Base-by-base conservation (phyloP, 2,888 invertebrate species). In the Limnephilus lunatus region DNA sequence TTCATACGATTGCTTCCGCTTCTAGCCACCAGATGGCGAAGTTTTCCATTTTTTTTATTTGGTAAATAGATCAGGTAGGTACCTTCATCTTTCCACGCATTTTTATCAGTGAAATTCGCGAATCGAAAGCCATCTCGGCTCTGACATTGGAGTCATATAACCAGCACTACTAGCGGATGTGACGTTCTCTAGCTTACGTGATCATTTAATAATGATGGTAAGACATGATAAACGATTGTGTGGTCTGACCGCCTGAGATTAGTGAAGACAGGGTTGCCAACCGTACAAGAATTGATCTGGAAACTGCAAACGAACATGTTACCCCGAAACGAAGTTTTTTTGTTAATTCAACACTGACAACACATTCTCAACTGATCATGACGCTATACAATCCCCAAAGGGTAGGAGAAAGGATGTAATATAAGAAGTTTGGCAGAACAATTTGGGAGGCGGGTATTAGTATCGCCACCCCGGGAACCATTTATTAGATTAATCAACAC, bases 171-270 rank as follows among this genome's bases (percentile, higher is more conserved):
- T 48, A 48, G 15, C 48, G 48, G 31, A 31, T 83, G 83, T 83
- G 31, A 83, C 83, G 83, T 83, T 83, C 35, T 19, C 83, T 35
- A 15, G 12, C 83, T 83, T 83, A 83, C 83, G 83, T 31, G 83
- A 83, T 82, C 31, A 19, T 35, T 19, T 83, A 31, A 68, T 68
- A 25, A 68, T 35, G 83, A 32, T 83, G 19, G 83, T 83, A 31
- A 19, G 83, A 68, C 53, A 19, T 68, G 53, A 68, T 68, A 31
- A 32, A 32, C 83, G 83, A 83, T 83, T 31, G 32, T 31, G 83
- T 31, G 83, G 83, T 83, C 15, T 83, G 83, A 83, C 83, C 83
- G 35, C n/a, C 83, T 35, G 14, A 82, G 82, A 82, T 82, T 31
- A 32, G 19, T 31, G 7, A 4, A 68, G 53, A 1, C 25, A 68